phyloP scores from a whole-genome alignment of 2,113 vertebrate species.

The Ascaphus truei region DNA sequence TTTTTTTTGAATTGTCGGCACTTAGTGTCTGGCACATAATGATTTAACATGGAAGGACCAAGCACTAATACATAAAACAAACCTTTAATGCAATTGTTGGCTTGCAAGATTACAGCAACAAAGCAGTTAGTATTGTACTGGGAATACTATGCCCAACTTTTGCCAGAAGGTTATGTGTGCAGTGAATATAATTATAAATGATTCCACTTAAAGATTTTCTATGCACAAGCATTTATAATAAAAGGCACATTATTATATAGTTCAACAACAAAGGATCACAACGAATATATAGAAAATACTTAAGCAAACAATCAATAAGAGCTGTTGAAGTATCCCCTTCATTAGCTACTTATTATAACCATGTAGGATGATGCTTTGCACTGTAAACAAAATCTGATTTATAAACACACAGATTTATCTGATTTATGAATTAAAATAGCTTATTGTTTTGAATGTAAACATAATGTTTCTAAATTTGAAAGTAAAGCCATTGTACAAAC shows the following conservation, averaged over 20 bases:
- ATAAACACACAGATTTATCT: no score
- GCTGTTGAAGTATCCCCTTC: no score
- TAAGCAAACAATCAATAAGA: no score
- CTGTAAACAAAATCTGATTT: no score
- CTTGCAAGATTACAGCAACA: conserved; percentile 36
- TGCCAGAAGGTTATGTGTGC: conserved; percentile 26
- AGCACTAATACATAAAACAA: conserved; percentile 44
- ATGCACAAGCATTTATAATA: neutral
- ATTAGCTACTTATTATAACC: no score
- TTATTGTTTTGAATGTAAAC: no score
- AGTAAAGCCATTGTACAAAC: no score
- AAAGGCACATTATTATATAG: neutral
- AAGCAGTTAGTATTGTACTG: conserved; percentile 36
- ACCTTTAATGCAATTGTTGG: conserved; percentile 37
- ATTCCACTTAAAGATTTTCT: conserved; percentile 21
- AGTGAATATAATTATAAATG: conserved; percentile 41
- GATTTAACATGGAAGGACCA: conserved; percentile 38
- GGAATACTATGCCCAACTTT: conserved; percentile 17
- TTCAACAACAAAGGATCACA: no score
- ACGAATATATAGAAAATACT: no score
- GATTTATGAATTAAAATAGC: no score
- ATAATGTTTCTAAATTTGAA: no score
- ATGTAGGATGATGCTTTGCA: no score
- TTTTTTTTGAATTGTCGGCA: conserved; percentile 39
- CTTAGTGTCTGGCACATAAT: conserved; percentile 30